Evolutionary conservation across 2,797 vertebrate species (phyloP).

Genomic region (Pseudotriccus pelzelni): DNA sequence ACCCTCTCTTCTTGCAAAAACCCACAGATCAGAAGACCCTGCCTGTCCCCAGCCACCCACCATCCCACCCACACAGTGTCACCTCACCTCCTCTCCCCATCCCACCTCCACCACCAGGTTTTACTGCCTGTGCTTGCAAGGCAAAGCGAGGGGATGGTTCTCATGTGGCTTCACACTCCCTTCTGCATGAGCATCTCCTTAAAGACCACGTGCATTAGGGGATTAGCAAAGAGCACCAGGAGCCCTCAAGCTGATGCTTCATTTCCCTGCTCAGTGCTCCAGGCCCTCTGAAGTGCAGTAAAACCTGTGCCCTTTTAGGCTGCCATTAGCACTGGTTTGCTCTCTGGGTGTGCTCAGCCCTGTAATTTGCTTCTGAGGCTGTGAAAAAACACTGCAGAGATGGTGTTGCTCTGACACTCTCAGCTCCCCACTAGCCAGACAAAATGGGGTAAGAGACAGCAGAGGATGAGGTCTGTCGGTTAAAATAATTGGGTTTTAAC

Average conservation of each 20-base stretch:
- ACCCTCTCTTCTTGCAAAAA: not conserved
- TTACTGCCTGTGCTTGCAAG: rapidly evolving
- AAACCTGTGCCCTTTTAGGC: not conserved
- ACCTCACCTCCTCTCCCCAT: rapidly evolving
- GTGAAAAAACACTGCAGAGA: not conserved
- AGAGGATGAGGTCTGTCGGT: constrained; percentile 7
- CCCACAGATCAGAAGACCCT: not conserved
- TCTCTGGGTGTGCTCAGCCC: not conserved
- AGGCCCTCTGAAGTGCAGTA: not conserved
- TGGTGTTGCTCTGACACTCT: not conserved
- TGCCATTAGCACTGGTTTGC: not conserved
- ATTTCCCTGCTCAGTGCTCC: not conserved
- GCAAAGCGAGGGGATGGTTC: not conserved
- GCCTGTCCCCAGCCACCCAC: not conserved
- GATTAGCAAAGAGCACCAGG: not conserved
- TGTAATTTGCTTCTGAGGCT: not conserved
- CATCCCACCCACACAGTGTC: not conserved
- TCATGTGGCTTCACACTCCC: not conserved
- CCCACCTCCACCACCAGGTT: not conserved
- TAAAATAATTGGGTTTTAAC: constrained; percentile 26
- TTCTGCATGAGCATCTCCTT: not conserved
- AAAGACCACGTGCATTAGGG: rapidly evolving
- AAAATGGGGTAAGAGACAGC: not conserved
- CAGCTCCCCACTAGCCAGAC: not conserved
- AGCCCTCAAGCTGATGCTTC: not conserved